phyloP scores from a whole-genome alignment of 2,113 vertebrate species.

The Actenoides lindsayi region DNA sequence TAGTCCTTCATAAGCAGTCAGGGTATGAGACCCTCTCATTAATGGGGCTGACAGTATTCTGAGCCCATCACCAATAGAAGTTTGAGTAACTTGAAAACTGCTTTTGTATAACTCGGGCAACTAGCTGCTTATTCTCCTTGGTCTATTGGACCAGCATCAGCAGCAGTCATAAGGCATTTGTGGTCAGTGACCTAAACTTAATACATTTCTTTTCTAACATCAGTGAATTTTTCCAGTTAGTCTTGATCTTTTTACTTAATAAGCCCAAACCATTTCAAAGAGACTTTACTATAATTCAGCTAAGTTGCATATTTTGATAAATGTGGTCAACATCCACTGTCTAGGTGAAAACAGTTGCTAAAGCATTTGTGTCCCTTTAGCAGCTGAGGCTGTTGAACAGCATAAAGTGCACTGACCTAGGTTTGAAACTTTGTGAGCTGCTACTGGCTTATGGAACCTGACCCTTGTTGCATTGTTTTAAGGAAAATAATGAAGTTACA shows the following conservation, averaged over 20 bases:
- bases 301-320: not conserved
- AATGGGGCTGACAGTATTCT: not conserved
- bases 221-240: not conserved
- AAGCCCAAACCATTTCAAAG: not conserved
- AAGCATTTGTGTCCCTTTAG: not conserved
- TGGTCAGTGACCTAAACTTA: not conserved
- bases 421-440: not conserved
- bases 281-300: not conserved
- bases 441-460: not conserved
- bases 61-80: not conserved
- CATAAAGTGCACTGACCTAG: not conserved
- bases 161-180: not conserved
- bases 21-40: not conserved
- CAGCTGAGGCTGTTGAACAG: not conserved
- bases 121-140: not conserved
- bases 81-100: not conserved
- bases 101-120: not conserved
- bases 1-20: not conserved
- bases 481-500: constrained; percentile 17
- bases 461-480: not conserved
- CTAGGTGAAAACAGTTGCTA: not conserved
- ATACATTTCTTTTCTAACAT: not conserved
- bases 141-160: not conserved
- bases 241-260: not conserved
- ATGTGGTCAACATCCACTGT: not conserved